Percentiles rank a stretch among this genome's conserved stretches.
These are phyloP conservation scores for Myiothlypis chrysogaster DNA, from an alignment of 2,797 vertebrate genomes.

Conservation along the genomic window DNA sequence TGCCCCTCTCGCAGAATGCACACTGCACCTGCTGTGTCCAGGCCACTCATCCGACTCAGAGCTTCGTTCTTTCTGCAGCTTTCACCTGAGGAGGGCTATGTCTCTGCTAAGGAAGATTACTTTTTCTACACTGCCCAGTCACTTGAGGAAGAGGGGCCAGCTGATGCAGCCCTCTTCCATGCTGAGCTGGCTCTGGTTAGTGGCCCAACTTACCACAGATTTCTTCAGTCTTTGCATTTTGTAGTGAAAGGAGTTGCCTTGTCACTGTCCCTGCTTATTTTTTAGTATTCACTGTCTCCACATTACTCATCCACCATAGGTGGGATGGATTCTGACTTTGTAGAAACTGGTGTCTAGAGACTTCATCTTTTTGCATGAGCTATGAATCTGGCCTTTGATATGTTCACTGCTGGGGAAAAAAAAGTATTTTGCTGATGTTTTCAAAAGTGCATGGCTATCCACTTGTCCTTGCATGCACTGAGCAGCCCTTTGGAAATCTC, in stretches of 20 bases:
- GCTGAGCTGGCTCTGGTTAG: slow-evolving; percentile 95
- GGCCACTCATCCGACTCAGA: slow-evolving; percentile 47
- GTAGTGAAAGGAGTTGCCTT: slow-evolving; percentile 2
- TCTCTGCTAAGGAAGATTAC: slow-evolving; percentile 85
- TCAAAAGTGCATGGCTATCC: not conserved
- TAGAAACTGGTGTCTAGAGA: not conserved
- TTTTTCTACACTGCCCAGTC: slow-evolving; percentile 84
- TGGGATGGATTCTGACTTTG: not conserved
- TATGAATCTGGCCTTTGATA: not conserved
- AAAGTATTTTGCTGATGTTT: not conserved
- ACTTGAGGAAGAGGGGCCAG: slow-evolving; percentile 83
- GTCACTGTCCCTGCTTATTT: not conserved
- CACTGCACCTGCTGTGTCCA: slow-evolving; percentile 65
- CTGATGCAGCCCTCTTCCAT: slow-evolving; percentile 86
- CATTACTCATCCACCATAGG: not conserved
- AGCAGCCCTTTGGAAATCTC: not conserved
- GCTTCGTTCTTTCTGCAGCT: slow-evolving; percentile 85
- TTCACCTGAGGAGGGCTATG: slow-evolving; percentile 88
- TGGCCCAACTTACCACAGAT: slow-evolving; percentile 62
- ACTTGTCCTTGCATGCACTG: not conserved
- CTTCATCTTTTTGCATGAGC: not conserved
- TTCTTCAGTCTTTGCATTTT: slow-evolving; percentile 23
- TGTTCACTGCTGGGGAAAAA: not conserved
- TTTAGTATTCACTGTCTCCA: not conserved
- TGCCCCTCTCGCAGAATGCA: not conserved